phyloP scores from a whole-genome alignment of 2,888 invertebrate species.

The Hyppa rectilinea region DNA sequence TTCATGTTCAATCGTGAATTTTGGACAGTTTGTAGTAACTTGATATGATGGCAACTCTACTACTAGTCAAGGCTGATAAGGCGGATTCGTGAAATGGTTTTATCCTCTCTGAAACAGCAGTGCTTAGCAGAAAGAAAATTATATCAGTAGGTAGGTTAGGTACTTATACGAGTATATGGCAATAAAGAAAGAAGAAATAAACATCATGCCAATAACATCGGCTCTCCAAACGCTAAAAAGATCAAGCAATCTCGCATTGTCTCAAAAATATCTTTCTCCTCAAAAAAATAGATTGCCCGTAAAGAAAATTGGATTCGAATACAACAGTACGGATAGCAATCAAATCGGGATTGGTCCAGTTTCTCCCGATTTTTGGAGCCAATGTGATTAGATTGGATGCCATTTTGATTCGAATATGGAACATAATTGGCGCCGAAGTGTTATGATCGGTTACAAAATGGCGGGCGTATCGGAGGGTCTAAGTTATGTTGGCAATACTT shows the following conservation, averaged over 20 bases:
- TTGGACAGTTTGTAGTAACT: too few species aligned
- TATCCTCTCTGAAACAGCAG: background rate
- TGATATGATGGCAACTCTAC: too few species aligned
- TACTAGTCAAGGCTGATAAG: background rate
- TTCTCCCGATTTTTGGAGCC: slow-evolving; percentile 55
- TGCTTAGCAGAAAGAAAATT: background rate
- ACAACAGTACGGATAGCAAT: slow-evolving; percentile 65
- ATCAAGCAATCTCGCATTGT: slow-evolving; percentile 53
- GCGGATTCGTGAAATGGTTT: background rate
- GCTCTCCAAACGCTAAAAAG: slow-evolving; percentile 26
- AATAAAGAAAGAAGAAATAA: slow-evolving; percentile 2
- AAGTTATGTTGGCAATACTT: background rate
- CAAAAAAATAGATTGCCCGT: slow-evolving; percentile 60
- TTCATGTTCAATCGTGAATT: too few species aligned
- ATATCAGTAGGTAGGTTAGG: background rate
- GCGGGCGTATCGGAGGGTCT: slow-evolving; percentile 3
- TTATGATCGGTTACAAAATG: slow-evolving; percentile 38
- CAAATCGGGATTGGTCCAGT: slow-evolving; percentile 59
- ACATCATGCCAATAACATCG: slow-evolving; percentile 16
- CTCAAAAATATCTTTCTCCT: slow-evolving; percentile 60
- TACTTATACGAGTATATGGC: too few species aligned
- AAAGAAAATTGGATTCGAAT: slow-evolving; percentile 68
- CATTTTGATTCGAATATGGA: slow-evolving; percentile 58
- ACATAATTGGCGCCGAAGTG: slow-evolving; percentile 54
- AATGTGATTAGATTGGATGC: slow-evolving; percentile 61